These are phyloP conservation scores for Ciconia boyciana DNA, from an alignment of 2,113 vertebrate species.

Conservation along the genomic window DNA sequence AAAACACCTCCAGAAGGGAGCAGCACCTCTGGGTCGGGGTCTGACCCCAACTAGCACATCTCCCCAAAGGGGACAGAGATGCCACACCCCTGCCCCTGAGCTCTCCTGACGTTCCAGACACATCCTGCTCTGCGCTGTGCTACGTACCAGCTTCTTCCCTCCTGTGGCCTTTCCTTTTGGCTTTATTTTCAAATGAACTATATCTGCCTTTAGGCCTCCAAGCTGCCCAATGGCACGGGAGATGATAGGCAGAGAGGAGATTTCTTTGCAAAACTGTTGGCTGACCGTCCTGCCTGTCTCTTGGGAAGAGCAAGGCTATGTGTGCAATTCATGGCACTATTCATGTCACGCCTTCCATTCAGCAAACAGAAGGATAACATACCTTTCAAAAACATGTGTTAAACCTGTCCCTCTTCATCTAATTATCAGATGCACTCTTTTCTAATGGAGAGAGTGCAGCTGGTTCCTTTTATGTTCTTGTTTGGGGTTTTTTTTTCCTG, in stretches of 20 bases:
- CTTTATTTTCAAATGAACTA: not conserved
- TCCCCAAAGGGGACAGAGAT: not conserved
- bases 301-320: not conserved
- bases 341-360: not conserved
- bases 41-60: not conserved
- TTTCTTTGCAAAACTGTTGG: not conserved
- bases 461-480: not conserved
- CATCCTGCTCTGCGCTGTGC: not conserved
- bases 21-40: not conserved
- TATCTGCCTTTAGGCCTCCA: not conserved
- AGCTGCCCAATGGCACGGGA: not conserved
- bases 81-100: not conserved
- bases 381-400: not conserved
- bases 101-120: not conserved
- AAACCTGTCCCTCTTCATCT: not conserved
- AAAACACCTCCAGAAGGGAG: not conserved
- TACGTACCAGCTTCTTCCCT: not conserved
- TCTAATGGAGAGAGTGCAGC: not conserved
- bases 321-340: accelerated
- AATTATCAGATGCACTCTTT: not conserved
- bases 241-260: not conserved
- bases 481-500: not conserved
- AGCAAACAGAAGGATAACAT: not conserved
- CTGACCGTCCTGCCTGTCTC: not conserved
- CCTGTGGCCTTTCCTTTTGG: not conserved